phyloP scores from a whole-genome alignment of 2,888 invertebrate species.

The Chesias legatella region DNA sequence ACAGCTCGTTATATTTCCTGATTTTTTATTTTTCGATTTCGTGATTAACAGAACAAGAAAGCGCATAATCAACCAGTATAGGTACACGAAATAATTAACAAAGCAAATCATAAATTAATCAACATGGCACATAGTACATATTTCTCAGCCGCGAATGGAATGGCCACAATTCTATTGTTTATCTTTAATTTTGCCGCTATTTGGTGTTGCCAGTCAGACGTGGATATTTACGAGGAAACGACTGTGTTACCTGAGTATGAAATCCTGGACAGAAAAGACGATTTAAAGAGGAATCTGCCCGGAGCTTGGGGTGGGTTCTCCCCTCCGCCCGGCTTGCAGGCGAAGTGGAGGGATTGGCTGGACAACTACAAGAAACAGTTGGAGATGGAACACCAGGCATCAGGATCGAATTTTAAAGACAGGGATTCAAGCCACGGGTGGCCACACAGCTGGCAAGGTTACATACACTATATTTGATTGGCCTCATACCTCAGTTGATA shows the following conservation, averaged over 20 bases:
- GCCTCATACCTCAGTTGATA: no score
- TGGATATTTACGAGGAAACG: no score
- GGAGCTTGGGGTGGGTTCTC: conserved; percentile 8
- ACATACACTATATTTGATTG: no score
- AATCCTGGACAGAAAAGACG: no score
- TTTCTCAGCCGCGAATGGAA: no score
- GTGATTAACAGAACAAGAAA: not conserved
- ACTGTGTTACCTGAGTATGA: no score
- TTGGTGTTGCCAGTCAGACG: no score
- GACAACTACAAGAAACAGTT: conserved; percentile 2
- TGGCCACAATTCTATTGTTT: no score
- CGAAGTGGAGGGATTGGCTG: conserved; percentile 14
- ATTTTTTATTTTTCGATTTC: no score
- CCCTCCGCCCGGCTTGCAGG: not conserved
- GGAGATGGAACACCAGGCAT: not conserved
- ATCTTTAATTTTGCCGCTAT: no score
- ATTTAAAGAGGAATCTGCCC: conserved; percentile 1
- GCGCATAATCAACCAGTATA: not conserved
- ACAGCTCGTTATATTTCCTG: no score
- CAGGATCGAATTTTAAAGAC: not conserved
- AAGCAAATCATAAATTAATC: conserved; percentile 3
- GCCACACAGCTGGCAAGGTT: conserved; percentile 11
- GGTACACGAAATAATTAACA: conserved; percentile 3
- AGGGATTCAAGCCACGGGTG: conserved; percentile 8
- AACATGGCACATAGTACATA: not conserved